Evolutionary conservation across 2,113 vertebrate species (phyloP).

Genomic region (Trichechus manatus): DNA sequence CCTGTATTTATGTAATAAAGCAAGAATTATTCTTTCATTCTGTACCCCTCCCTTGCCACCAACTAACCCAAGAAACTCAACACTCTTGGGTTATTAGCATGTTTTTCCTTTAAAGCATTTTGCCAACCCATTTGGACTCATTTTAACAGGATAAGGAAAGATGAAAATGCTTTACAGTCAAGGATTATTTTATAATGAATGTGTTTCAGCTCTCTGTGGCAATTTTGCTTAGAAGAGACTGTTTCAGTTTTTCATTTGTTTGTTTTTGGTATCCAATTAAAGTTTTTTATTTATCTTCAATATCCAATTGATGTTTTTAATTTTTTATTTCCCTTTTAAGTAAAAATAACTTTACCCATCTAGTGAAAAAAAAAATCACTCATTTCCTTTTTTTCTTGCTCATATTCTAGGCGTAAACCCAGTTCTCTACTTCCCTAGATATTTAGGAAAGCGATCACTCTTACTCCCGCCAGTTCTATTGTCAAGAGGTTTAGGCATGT

Average conservation of each 20-base stretch:
- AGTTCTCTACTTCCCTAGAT: neutral
- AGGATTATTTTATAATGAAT: conserved; percentile 33
- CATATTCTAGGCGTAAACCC: neutral
- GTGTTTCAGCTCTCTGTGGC: conserved; percentile 1
- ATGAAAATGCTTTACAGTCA: neutral
- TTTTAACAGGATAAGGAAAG: conserved; percentile 43
- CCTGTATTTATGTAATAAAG: neutral
- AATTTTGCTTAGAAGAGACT: conserved; percentile 2
- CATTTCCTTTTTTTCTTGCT: neutral
- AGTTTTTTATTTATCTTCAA: neutral
- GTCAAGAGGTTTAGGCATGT: neutral
- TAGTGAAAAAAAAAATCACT: neutral
- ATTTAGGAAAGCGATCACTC: neutral
- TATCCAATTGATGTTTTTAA: neutral
- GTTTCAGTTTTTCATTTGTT: neutral
- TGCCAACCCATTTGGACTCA: neutral
- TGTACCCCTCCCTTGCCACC: neutral
- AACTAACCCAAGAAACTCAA: neutral
- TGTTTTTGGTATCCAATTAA: conserved; percentile 12
- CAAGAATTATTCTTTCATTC: neutral
- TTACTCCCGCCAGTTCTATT: neutral
- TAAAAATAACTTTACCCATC: conserved; percentile 28
- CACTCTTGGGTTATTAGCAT: neutral
- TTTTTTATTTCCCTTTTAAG: conserved; percentile 18
- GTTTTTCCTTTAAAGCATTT: conserved; percentile 30